Evolutionary conservation across 2,797 vertebrate genomes (phyloP).

Genomic region (Buceros bicornis): DNA sequence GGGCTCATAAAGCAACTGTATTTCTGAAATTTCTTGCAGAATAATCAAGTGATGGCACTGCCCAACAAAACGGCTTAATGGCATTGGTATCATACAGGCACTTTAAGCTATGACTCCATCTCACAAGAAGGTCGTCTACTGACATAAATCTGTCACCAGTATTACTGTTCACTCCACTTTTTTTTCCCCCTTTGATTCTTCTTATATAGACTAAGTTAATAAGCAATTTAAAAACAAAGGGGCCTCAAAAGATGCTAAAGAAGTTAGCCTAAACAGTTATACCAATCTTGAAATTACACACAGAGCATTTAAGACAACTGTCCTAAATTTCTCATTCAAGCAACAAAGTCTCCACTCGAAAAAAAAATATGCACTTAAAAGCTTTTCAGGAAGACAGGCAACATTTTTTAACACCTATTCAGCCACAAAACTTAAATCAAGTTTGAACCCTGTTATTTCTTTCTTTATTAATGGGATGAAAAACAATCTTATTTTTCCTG

Average conservation of each 20-base stretch:
- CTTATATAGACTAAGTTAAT: neutral
- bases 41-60: constrained; percentile 38
- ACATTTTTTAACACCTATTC: neutral
- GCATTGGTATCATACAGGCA: neutral
- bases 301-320: neutral
- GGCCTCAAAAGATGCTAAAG: neutral
- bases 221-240: neutral
- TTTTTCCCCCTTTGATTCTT: neutral
- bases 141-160: neutral
- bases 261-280: neutral
- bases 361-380: neutral
- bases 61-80: neutral
- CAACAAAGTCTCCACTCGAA: neutral
- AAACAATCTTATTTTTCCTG: neutral
- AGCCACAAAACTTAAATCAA: neutral
- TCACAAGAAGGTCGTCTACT: neutral
- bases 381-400: neutral
- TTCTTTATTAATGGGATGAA: neutral
- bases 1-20: constrained; percentile 52
- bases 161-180: neutral
- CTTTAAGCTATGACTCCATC: neutral
- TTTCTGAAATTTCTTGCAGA: constrained; percentile 45
- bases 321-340: neutral
- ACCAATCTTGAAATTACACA: neutral
- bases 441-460: neutral